Evolutionary conservation across 37 sponge, comb jelly and placozoan genomes (phyloP).

Genomic region (Halichondria panicea): DNA sequence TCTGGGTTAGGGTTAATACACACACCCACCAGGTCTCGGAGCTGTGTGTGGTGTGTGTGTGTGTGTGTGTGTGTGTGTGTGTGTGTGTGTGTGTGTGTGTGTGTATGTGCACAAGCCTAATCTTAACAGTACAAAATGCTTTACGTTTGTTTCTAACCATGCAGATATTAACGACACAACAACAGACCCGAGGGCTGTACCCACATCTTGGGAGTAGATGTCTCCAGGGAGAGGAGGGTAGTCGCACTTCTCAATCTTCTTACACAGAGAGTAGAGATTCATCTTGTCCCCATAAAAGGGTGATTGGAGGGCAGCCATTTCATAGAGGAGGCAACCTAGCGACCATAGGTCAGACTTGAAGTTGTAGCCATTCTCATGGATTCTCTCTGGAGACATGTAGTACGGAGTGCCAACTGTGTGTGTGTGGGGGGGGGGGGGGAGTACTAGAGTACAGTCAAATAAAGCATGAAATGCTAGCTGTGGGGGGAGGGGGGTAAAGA

Average conservation of each 20-base stretch:
- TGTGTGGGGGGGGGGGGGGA: not conserved
- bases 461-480: not conserved
- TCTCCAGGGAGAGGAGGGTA: conserved; percentile 98
- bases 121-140: not conserved
- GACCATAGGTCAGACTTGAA: conserved; percentile 99
- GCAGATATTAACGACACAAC: not conserved
- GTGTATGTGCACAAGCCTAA: conserved; percentile 4
- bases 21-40: conserved; percentile 78
- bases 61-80: not conserved
- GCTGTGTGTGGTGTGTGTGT: conserved; percentile 50
- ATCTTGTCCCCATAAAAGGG: conserved; percentile 99
- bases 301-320: conserved; percentile 98
- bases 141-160: not conserved
- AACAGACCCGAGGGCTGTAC: not conserved
- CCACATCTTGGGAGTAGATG: conserved; percentile 87
- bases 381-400: conserved; percentile 99
- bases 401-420: conserved; percentile 96
- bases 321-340: conserved; percentile 98
- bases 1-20: conserved; percentile 95
- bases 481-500: not conserved
- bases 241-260: conserved; percentile 99
- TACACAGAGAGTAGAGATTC: conserved; percentile 97
- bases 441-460: not conserved
- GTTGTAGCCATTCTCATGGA: conserved; percentile 97
- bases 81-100: not conserved